Conservation (phyloP, 2,113 vertebrate species). For the Periophthalmodon schlosseri region DNA sequence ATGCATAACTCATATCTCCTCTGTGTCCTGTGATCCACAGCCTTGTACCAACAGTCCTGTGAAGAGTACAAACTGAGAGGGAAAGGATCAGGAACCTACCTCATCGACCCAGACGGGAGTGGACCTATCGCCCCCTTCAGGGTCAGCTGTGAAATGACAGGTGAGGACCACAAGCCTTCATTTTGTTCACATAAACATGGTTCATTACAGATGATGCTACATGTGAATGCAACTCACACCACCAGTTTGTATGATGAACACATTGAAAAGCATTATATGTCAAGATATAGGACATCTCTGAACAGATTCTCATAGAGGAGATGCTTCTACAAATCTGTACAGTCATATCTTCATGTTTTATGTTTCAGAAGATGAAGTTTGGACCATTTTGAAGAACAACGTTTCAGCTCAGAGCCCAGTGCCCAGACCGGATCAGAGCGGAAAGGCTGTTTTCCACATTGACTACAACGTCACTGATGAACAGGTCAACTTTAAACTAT, state of each 20-base stretch:
- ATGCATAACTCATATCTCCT: background rate
- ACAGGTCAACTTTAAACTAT: conserved; percentile 59
- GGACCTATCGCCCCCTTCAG: conserved; percentile 86
- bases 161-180: conserved; percentile 70
- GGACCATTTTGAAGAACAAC: conserved; percentile 90
- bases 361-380: conserved; percentile 87
- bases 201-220: background rate
- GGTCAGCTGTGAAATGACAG: conserved; percentile 94
- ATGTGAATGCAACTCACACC: too few relatives aligned
- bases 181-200: background rate
- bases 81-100: conserved; percentile 88
- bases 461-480: conserved; percentile 89
- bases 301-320: too few relatives aligned
- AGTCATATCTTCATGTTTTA: background rate
- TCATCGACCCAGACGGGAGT: conserved; percentile 96
- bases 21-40: conserved; percentile 64
- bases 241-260: too few relatives aligned
- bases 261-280: too few relatives aligned
- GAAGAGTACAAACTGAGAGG: conserved; percentile 95
- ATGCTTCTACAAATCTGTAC: background rate
- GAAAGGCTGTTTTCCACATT: conserved; percentile 81
- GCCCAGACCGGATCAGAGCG: conserved; percentile 70
- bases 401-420: conserved; percentile 83
- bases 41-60: conserved; percentile 92
- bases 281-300: too few relatives aligned